Conservation (phyloP, 1,140 invertebrate species). For the Calliphora vicina region DNA sequence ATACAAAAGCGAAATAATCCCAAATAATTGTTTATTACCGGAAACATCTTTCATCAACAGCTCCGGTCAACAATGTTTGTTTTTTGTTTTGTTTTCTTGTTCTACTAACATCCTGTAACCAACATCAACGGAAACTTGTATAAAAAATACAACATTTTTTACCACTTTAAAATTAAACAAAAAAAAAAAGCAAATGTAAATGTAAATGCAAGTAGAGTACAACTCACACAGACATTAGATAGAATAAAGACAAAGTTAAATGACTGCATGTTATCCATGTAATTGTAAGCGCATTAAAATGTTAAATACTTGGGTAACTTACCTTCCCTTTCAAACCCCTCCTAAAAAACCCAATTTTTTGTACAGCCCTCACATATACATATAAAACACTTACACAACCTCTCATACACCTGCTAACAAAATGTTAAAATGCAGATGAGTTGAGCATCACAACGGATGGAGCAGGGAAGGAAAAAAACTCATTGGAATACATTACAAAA, state of each 20-base stretch:
- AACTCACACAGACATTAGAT: neutral
- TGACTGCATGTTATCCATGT: neutral
- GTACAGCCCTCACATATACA: too few species aligned
- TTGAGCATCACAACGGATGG: neutral
- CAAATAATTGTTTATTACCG: neutral
- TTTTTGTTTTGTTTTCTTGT: too few species aligned
- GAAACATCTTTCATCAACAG: neutral
- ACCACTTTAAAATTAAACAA: neutral
- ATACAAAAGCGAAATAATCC: neutral
- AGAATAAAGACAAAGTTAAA: neutral
- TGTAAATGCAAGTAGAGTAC: too few species aligned
- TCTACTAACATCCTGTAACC: neutral
- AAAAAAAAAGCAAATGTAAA: neutral
- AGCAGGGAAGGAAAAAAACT: neutral
- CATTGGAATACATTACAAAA: too few species aligned
- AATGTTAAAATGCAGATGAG: neutral
- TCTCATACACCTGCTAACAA: neutral
- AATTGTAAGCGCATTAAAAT: slow-evolving; percentile 29
- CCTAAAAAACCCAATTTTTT: too few species aligned
- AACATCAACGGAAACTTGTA: neutral
- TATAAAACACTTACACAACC: neutral
- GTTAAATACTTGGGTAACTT: slow-evolving; percentile 16
- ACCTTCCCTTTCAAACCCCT: too few species aligned
- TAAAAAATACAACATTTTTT: neutral
- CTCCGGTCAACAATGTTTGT: neutral